phyloP scores from a whole-genome alignment of 1,140 invertebrate genomes.

The Adelges cooleyi region DNA sequence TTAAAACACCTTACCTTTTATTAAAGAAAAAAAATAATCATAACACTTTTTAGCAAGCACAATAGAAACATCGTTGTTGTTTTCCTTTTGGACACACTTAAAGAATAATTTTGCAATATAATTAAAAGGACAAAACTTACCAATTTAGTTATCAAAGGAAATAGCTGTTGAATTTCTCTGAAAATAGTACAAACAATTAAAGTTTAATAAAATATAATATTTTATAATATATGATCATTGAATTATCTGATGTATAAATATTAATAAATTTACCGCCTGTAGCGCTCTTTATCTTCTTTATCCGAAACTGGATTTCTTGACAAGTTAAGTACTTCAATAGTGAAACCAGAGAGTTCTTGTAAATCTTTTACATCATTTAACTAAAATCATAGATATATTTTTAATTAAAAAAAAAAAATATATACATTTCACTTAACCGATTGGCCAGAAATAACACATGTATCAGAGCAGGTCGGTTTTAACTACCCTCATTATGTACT shows the following conservation, averaged over 20 bases:
- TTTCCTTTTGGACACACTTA: neutral
- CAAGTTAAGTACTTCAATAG: slow-evolving; percentile 11
- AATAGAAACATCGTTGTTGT: slow-evolving; percentile 15
- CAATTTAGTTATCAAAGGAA: slow-evolving; percentile 3
- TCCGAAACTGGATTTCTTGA: slow-evolving; percentile 1
- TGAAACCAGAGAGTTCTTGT: neutral
- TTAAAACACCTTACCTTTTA: slow-evolving; percentile 5
- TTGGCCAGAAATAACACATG: too few relatives aligned
- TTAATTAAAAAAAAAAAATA: too few relatives aligned
- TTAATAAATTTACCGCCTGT: neutral
- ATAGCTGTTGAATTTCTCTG: slow-evolving; percentile 7
- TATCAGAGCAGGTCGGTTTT: too few relatives aligned
- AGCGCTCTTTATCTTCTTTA: slow-evolving; percentile 19
- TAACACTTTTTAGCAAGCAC: slow-evolving; percentile 1
- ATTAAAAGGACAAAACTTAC: slow-evolving; percentile 9
- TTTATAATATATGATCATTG: too few relatives aligned
- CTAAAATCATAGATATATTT: neutral
- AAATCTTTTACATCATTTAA: slow-evolving; percentile 15
- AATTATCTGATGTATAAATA: too few relatives aligned
- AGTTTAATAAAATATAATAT: neutral
- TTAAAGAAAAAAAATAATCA: slow-evolving; percentile 3
- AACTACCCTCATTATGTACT: too few relatives aligned
- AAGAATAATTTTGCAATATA: neutral
- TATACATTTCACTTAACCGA: too few relatives aligned
- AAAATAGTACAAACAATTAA: neutral